Conservation (phyloP, 2,888 invertebrate genomes). For the Acrobasis repandana region DNA sequence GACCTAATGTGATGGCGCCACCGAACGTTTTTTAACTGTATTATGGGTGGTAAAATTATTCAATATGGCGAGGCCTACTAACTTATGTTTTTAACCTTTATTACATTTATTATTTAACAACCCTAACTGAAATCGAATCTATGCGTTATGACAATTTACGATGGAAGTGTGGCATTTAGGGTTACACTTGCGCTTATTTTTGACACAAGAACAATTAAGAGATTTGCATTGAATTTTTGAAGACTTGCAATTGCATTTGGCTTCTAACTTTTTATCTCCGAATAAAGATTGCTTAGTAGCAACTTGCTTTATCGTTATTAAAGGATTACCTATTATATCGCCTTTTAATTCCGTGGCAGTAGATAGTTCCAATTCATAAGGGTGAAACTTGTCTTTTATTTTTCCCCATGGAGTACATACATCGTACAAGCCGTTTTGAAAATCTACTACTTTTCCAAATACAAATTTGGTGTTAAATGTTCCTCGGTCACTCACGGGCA, state of each 20-base stretch:
- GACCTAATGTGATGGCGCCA: too few relatives aligned
- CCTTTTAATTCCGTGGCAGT: not conserved
- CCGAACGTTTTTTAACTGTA: too few relatives aligned
- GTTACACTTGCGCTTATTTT: not conserved
- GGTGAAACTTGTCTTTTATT: not conserved
- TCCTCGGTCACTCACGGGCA: not conserved
- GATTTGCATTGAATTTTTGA: not conserved
- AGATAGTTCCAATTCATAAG: not conserved
- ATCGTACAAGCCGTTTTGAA: not conserved
- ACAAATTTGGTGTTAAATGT: not conserved
- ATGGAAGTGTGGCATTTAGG: not conserved
- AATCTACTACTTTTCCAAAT: not conserved
- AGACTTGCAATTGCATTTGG: not conserved
- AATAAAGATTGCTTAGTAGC: constrained; percentile 1
- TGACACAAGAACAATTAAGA: not conserved
- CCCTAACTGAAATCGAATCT: too few relatives aligned
- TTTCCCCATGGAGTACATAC: not conserved
- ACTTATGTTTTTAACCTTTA: too few relatives aligned
- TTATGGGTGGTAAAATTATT: too few relatives aligned
- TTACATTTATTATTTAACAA: too few relatives aligned
- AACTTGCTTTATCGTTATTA: not conserved
- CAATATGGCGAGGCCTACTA: too few relatives aligned
- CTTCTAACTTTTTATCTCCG: too few relatives aligned
- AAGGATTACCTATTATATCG: not conserved
- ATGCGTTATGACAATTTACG: too few relatives aligned